These are phyloP conservation scores for Okapia johnstoni DNA, from an alignment of 2,113 vertebrate genomes.

Conservation along the genomic window DNA sequence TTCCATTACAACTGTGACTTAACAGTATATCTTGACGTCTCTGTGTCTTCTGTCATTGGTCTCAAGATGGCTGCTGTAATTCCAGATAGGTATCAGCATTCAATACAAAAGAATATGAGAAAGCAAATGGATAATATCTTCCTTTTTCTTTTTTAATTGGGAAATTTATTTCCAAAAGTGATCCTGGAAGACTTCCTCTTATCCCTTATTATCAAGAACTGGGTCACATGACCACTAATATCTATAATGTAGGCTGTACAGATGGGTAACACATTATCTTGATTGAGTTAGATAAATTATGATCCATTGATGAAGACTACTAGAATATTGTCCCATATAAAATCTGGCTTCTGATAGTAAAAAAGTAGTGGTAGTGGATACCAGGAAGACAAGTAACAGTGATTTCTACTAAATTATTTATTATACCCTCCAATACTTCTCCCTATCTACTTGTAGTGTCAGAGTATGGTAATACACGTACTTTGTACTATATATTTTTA, in stretches of 20 bases:
- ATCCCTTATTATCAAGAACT: not conserved
- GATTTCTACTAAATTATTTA: not conserved
- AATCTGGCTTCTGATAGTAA: not conserved
- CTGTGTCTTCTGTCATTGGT: not conserved
- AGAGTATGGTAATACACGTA: conserved; percentile 14
- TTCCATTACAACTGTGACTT: not conserved
- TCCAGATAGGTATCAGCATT: not conserved
- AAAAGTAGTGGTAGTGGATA: not conserved
- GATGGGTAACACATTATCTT: not conserved
- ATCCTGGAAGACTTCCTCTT: not conserved
- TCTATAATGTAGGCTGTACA: not conserved
- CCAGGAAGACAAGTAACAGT: not conserved
- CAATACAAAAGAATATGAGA: not conserved
- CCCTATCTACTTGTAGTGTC: not conserved
- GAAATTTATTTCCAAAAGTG: not conserved
- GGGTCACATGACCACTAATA: not conserved
- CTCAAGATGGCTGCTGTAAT: not conserved
- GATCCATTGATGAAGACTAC: not conserved
- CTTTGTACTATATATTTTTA: conserved; percentile 33
- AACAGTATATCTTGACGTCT: not conserved
- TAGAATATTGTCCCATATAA: not conserved
- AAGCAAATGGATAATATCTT: not conserved
- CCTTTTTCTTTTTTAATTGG: not conserved
- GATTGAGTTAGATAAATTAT: not conserved
- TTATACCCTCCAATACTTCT: not conserved